Evolutionary conservation across 2,113 vertebrate species (phyloP), one percentile per base, ranked within the genome.

Genomic region (Xiphorhynchus elegans): DNA sequence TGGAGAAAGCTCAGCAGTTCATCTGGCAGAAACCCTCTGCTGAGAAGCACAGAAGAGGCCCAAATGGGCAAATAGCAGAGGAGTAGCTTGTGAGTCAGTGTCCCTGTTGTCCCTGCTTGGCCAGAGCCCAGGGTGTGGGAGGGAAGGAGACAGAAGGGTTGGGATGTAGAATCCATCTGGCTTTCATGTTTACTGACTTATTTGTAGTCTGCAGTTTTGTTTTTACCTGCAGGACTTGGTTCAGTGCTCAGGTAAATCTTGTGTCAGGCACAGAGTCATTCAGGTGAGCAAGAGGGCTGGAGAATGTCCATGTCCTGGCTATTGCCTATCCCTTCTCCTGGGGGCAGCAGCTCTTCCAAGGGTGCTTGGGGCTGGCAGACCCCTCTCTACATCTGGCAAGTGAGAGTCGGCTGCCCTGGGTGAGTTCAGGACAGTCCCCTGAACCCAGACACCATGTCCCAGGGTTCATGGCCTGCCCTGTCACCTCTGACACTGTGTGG

Each of bases 61-160:
- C 63, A 74, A 87, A 70, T 59, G 85, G 95, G 44, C 49, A 64
- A 92, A 85, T 31, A 85, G 63, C 3, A 2, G 60, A 92, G 74
- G 37, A 85, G 50, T 11, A 82, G 70, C 35, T 56, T 59, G 62
- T 90, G 66, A 96, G 83, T 94, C 93, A 94, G 49, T 83, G 56
- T 79, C 40, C 58, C 58, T 83, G 63, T 68, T 90, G 68, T 37
- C 86, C 70, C 35, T 53, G 55, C 59, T 90, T 93, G 64, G 90
- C 84, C 9, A 4, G 74, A 91, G 55, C 69, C 66, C 74, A 74
- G 42, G 16, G 24, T 0, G 2, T 69, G 69, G 90, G 81, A 73
- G 31, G 31, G 39, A 79, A 9, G 9, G 35, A 23, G 50, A 35
- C 17, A 8, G 74, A 87, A 91, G 19, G 28, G 26, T 31, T 9